A percentile compares a stretch with the other conserved stretches of the same genome.
These are phyloP conservation scores for Antechinus stuartii DNA, from an alignment of 2,113 vertebrate species.

Conservation along the genomic window DNA sequence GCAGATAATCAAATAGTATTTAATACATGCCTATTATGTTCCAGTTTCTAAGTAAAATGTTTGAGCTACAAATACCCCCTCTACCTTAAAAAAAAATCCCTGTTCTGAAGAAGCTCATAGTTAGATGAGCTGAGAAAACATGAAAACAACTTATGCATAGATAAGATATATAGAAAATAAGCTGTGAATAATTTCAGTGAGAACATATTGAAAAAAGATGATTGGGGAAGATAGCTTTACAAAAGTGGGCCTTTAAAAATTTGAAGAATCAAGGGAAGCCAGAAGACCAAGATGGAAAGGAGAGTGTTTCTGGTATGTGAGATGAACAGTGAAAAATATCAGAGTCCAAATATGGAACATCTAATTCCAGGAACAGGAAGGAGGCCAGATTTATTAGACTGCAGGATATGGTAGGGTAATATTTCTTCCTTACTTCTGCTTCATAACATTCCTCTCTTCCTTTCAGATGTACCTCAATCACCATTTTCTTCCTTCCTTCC, in stretches of 20 bases:
- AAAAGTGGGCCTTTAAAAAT: neutral
- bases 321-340: neutral
- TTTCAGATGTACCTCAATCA: neutral
- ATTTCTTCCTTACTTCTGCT: neutral
- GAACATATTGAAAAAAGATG: neutral
- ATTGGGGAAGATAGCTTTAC: neutral
- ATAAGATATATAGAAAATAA: no score
- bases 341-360: neutral
- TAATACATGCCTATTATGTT: no score
- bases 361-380: neutral
- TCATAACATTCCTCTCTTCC: neutral
- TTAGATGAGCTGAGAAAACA: no score
- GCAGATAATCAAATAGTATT: no score
- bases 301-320: neutral
- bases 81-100: no score
- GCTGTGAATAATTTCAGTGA: no score
- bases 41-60: no score
- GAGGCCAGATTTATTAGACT: neutral
- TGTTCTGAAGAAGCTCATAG: no score
- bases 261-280: neutral
- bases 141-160: no score
- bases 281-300: neutral
- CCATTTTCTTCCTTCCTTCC: neutral
- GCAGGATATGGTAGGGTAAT: neutral
- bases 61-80: no score